phyloP scores from a whole-genome alignment of 2,113 vertebrate genomes.

The Albula glossodonta region DNA sequence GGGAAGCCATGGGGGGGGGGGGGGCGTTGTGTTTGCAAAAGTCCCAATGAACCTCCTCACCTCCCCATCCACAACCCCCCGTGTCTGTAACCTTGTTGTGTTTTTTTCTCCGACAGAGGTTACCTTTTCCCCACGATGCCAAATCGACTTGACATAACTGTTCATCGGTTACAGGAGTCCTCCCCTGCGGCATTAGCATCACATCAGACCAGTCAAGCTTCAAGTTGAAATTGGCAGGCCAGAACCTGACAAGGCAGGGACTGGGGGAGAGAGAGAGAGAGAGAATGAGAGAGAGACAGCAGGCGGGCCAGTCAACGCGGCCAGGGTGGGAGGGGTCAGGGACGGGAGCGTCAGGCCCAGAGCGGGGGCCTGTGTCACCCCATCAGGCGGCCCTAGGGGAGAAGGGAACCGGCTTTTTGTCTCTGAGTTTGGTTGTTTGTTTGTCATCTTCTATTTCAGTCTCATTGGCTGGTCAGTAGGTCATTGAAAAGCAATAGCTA shows the following conservation, averaged over 20 bases:
- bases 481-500: background rate
- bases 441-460: background rate
- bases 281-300: conserved; percentile 75
- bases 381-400: background rate
- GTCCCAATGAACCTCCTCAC: conserved; percentile 51
- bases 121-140: conserved; percentile 97
- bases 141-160: conserved; percentile 99
- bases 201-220: conserved; percentile 98
- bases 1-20: conserved; percentile 70
- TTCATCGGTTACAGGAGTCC: conserved; percentile 94
- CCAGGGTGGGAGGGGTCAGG: conserved; percentile 39
- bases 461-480: background rate
- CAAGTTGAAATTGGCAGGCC: conserved; percentile 98
- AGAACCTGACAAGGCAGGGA: conserved; percentile 90
- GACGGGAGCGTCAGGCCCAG: conserved; percentile 31
- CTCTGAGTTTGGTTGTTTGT: background rate
- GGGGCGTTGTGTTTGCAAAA: conserved; percentile 79
- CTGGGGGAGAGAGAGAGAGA: conserved; percentile 53
- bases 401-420: background rate
- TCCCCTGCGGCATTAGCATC: conserved; percentile 97
- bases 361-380: conserved; percentile 38
- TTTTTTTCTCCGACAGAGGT: conserved; percentile 77
- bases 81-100: conserved; percentile 88
- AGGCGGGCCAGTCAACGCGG: conserved; percentile 66
- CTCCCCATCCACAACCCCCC: conserved; percentile 64